Evolutionary conservation across 2,113 vertebrate genomes (phyloP).

Genomic region (Alaudala cheleensis): DNA sequence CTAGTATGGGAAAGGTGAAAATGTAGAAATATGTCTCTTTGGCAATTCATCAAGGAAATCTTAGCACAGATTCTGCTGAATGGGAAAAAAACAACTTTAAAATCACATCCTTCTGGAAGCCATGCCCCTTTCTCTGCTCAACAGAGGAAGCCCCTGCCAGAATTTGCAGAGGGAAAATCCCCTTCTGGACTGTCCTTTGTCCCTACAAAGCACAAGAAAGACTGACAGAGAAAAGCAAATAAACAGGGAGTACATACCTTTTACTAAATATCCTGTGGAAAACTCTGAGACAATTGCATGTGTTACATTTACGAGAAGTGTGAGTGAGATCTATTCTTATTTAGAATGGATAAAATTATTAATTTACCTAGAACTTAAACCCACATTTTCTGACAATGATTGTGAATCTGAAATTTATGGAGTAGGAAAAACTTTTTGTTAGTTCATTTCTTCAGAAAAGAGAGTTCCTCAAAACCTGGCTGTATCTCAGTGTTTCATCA

Average conservation of each 20-base stretch:
- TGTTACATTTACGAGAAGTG: not conserved
- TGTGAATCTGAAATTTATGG: not conserved
- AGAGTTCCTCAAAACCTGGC: not conserved
- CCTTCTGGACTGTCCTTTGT: not conserved
- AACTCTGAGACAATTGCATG: not conserved
- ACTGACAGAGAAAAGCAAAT: not conserved
- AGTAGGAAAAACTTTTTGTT: not conserved
- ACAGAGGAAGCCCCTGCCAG: not conserved
- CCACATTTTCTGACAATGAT: not conserved
- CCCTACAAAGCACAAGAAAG: not conserved
- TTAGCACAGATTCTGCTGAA: not conserved
- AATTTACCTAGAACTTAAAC: not conserved
- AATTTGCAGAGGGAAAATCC: not conserved
- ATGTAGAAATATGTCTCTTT: not conserved
- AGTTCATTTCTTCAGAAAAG: not conserved
- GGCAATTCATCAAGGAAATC: not conserved
- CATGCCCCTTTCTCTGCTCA: not conserved
- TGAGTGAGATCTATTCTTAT: not conserved
- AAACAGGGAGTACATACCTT: fast-evolving
- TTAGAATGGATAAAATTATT: not conserved
- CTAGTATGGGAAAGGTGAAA: not conserved
- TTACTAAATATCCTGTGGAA: not conserved
- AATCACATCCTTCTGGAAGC: not conserved
- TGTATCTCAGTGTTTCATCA: not conserved
- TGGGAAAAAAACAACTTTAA: not conserved